Evolutionary conservation across 2,888 invertebrate species (phyloP), one percentile per base, ranked within the genome.

Genomic region (Matsumyia berberina): DNA sequence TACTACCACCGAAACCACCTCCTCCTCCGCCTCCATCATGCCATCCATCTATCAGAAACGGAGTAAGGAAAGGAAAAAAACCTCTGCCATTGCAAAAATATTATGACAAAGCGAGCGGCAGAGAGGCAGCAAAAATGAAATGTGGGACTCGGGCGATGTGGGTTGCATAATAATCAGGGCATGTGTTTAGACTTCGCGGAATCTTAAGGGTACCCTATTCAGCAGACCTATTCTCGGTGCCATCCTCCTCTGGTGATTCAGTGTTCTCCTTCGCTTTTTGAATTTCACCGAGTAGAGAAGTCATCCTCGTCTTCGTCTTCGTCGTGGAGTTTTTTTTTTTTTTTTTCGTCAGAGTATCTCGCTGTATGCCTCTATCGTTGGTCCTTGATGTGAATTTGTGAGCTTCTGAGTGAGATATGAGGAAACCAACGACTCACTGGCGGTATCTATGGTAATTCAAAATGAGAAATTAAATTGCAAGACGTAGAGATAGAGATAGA

Each of bases 401-500:
- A 67, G 78, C 62, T 53, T 35, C 79, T 73, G 53, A 57, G 67
- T 67, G 46, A 64, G 73, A 78, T 67, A 66, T 51, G 37, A 64
- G 62, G 39, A 74, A 85, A 49, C 79, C 73, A 82, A 60, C 69
- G 69, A 85, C 73, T 39, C 51, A 49, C 83, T 73, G 77, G 42
- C 73, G 74, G 74, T 85, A 80, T 85, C 85, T 85, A 80, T 79
- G 85, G 74, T 79, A 85, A 85, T 80, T 85, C 69, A 70, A 85
- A 80, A 85, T 85, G 79, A 76, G 85, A 80, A 85, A 85, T 85
- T 85, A 85, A 85, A 85, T 85, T 85, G 80, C 80, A 80, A 70
- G 70, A 70, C 69, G 64, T 44, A n/a, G 17, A 17, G 6, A 9
- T 11, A 29, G 49, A 37, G 49, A 72, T 15, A 46, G 17, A 17